Evolutionary conservation across 1,140 invertebrate species (phyloP).

Genomic region (Drosophila subpulchrella): DNA sequence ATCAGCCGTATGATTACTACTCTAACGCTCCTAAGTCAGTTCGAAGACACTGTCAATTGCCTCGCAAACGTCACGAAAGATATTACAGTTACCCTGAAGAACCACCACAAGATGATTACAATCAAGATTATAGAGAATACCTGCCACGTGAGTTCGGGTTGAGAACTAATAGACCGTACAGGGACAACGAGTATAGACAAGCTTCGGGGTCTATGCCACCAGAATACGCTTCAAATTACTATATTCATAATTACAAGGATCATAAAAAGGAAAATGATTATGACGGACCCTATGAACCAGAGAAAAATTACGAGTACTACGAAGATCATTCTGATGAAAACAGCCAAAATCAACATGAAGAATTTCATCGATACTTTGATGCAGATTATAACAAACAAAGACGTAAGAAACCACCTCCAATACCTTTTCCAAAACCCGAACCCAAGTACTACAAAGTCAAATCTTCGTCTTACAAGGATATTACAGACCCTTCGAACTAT

Average conservation of each 20-base stretch:
- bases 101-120: not conserved
- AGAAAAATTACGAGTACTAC: not conserved
- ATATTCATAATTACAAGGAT: not conserved
- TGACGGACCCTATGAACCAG: not conserved
- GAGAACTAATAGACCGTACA: no score
- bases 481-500: no score
- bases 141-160: not conserved
- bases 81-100: not conserved
- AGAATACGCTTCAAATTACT: slow-evolving; percentile 2
- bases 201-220: slow-evolving; percentile 6
- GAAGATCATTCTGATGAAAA: not conserved
- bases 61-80: not conserved
- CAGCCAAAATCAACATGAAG: not conserved
- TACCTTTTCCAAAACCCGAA: not conserved
- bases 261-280: not conserved
- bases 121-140: not conserved
- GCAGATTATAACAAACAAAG: not conserved
- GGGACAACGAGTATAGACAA: slow-evolving; percentile 1
- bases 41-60: no score
- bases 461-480: not conserved
- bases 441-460: not conserved
- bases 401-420: not conserved
- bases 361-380: not conserved
- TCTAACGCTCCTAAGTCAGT: no score
- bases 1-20: not conserved